These are phyloP conservation scores for Apeltes quadracus DNA, from an alignment of 2,113 vertebrate species.

Conservation along the genomic window DNA sequence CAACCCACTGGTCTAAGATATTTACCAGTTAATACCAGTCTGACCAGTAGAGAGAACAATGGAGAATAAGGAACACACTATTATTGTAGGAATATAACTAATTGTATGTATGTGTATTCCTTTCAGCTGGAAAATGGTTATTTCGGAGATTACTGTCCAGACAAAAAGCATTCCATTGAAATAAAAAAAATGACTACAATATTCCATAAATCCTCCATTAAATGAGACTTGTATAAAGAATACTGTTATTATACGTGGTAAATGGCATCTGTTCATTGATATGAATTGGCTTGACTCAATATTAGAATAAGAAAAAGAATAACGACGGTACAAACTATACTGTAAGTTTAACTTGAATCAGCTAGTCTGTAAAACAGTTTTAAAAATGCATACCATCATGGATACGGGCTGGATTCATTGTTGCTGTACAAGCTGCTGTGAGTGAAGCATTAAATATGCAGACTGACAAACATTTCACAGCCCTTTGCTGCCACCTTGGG, in stretches of 20 bases:
- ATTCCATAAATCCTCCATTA: too few relatives aligned
- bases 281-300: neutral
- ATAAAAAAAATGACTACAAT: too few relatives aligned
- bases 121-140: neutral
- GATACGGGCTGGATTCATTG: neutral
- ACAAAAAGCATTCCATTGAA: neutral
- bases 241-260: too few relatives aligned
- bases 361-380: neutral
- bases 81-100: neutral
- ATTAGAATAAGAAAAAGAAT: too few relatives aligned
- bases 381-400: neutral
- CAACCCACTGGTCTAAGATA: neutral
- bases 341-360: neutral
- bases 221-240: too few relatives aligned
- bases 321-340: neutral
- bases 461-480: neutral
- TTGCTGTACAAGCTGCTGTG: neutral
- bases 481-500: slow-evolving; percentile 66
- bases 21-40: neutral
- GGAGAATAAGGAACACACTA: neutral
- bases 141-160: neutral
- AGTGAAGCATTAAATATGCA: neutral
- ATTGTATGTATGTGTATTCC: neutral
- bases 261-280: neutral
- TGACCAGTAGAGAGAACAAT: neutral